These are phyloP conservation scores for Piaya cayana DNA, from an alignment of 2,113 vertebrate genomes.

Conservation along the genomic window DNA sequence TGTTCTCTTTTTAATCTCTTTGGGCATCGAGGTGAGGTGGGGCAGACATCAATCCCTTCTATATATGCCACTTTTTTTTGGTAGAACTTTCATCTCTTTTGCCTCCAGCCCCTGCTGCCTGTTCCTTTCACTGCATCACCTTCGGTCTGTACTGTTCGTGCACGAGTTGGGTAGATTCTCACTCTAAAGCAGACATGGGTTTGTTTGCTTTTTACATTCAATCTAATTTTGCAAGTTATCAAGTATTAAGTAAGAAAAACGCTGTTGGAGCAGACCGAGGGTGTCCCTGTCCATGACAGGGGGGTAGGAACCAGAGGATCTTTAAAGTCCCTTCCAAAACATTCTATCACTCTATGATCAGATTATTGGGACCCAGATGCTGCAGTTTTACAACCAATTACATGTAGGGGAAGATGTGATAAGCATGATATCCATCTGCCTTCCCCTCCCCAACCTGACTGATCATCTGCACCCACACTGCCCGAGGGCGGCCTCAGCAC, in stretches of 20 bases:
- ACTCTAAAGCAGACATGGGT: background rate
- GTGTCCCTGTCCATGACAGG: too few species aligned
- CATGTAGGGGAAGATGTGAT: fast-evolving
- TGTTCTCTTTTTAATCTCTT: background rate
- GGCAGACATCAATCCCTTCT: background rate
- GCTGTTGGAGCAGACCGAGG: background rate
- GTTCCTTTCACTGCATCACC: background rate
- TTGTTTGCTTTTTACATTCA: background rate
- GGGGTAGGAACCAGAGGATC: too few species aligned
- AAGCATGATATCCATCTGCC: background rate
- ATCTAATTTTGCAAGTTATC: background rate
- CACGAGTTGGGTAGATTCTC: background rate
- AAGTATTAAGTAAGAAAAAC: background rate
- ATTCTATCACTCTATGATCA: background rate
- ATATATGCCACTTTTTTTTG: background rate
- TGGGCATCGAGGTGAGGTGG: fast-evolving
- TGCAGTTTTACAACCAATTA: background rate
- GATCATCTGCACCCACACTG: background rate
- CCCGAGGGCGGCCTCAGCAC: background rate
- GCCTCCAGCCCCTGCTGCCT: background rate
- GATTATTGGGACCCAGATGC: background rate
- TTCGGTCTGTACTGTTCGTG: background rate
- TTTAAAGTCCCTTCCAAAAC: too few species aligned
- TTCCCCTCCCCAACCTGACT: background rate
- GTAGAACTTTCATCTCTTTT: background rate